Percentiles rank a stretch among this genome's conserved stretches.
These are phyloP conservation scores for Hipparchia sbordonii DNA, from an alignment of 2,888 invertebrate species.

Conservation along the genomic window DNA sequence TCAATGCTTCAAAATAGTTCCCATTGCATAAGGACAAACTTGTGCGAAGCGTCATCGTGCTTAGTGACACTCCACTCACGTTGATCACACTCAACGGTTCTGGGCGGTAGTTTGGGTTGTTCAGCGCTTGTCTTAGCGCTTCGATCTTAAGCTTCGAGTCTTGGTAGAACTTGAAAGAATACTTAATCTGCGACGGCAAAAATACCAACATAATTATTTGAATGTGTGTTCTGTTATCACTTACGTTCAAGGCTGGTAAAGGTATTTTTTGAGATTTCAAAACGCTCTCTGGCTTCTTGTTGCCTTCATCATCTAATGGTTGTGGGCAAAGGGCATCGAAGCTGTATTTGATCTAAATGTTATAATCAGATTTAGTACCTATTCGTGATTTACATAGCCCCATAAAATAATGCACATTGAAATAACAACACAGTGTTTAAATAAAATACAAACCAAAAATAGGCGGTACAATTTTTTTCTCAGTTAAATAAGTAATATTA, in stretches of 20 bases:
- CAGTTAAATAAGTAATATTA: no score
- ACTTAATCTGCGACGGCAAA: slow-evolving; percentile 84
- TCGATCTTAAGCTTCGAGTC: slow-evolving; percentile 82
- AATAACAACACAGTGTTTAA: not conserved
- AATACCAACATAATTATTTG: slow-evolving; percentile 44
- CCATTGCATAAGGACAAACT: slow-evolving; percentile 17
- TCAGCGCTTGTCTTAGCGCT: slow-evolving; percentile 79
- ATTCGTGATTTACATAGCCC: not conserved
- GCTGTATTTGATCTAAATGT: slow-evolving; percentile 88
- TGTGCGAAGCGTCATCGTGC: slow-evolving; percentile 31
- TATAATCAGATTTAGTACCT: slow-evolving; percentile 34
- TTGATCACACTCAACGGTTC: slow-evolving; percentile 86
- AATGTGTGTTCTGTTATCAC: slow-evolving; percentile 51
- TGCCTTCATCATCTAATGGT: slow-evolving; percentile 84
- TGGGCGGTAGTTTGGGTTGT: slow-evolving; percentile 84
- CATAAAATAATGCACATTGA: not conserved
- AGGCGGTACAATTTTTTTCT: no score
- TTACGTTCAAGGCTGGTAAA: slow-evolving; percentile 90
- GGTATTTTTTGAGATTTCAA: slow-evolving; percentile 85
- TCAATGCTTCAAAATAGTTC: not conserved
- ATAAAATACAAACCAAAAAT: no score
- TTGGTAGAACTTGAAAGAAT: slow-evolving; percentile 86
- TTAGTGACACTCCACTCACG: slow-evolving; percentile 80
- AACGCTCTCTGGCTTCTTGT: slow-evolving; percentile 80
- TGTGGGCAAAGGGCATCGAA: slow-evolving; percentile 87